phyloP scores from a whole-genome alignment of 37 sponge, comb jelly and placozoan genomes.

The Chondrosia reniformis region DNA sequence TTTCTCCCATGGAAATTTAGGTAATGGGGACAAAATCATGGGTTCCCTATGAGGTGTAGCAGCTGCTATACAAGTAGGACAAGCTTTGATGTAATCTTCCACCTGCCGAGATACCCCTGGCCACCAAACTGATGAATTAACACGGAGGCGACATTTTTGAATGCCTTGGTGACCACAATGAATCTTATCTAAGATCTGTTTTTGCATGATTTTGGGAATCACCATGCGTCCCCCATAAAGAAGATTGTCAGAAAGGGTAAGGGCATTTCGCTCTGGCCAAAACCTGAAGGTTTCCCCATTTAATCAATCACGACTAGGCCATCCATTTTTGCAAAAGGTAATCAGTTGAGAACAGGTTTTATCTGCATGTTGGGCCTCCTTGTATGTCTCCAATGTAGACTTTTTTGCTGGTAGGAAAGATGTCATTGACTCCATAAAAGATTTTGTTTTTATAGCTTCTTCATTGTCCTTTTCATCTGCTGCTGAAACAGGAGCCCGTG shows the following conservation, averaged over 20 bases:
- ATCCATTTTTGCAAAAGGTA: neutral
- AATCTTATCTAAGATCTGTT: neutral
- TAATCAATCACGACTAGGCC: neutral
- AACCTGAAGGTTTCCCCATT: neutral
- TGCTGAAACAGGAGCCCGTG: neutral
- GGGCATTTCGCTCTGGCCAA: neutral
- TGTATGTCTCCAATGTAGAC: neutral
- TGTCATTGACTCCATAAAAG: neutral
- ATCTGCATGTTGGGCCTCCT: neutral
- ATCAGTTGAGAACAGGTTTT: constrained; percentile 3
- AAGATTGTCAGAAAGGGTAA: neutral
- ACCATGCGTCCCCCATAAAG: neutral
- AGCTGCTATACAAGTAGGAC: too few species aligned
- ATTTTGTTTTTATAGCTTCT: neutral
- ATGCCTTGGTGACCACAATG: too few species aligned
- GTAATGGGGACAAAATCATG: neutral
- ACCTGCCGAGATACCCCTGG: too few species aligned
- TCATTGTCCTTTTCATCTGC: neutral
- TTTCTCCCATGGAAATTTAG: constrained; percentile 1
- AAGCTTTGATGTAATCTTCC: too few species aligned
- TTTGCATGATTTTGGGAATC: neutral
- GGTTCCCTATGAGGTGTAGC: neutral
- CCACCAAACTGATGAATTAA: too few species aligned
- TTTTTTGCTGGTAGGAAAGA: neutral
- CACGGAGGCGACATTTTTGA: too few species aligned